Conservation (phyloP, 2,797 vertebrate genomes). For the Microctenopoma steveboyesi region DNA sequence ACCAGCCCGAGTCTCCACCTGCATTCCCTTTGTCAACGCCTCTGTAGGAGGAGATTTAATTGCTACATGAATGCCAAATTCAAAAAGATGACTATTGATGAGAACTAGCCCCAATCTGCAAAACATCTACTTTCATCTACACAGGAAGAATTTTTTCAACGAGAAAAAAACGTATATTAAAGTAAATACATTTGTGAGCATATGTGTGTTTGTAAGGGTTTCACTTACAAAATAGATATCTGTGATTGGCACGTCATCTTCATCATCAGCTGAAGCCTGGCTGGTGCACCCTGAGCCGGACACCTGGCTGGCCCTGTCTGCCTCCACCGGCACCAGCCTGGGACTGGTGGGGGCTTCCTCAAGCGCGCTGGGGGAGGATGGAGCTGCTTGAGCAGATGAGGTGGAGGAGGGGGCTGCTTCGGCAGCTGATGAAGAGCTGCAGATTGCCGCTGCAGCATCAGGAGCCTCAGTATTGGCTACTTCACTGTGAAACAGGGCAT, state of each 20-base stretch:
- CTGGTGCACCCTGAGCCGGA: conserved; percentile 92
- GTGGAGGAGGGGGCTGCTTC: conserved; percentile 55
- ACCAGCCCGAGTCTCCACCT: conserved; percentile 50
- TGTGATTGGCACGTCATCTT: conserved; percentile 89
- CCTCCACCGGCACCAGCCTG: conserved; percentile 76
- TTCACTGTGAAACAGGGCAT: conserved; percentile 61
- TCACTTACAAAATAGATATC: conserved; percentile 97
- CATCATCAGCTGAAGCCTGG: conserved; percentile 94
- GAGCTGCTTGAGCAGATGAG: conserved; percentile 57
- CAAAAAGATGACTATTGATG: conserved; percentile 28
- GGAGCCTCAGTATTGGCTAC: conserved; percentile 35
- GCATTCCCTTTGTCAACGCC: conserved; percentile 51
- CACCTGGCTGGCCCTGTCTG: conserved; percentile 89
- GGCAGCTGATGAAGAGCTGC: conserved; percentile 69
- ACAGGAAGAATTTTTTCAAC: background rate
- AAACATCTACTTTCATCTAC: background rate
- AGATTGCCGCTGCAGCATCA: conserved; percentile 63
- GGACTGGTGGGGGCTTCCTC: conserved; percentile 65
- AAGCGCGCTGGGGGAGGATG: conserved; percentile 43
- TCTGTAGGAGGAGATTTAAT: conserved; percentile 69
- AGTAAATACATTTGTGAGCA: background rate
- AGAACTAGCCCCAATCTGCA: conserved; percentile 24
- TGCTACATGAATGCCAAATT: conserved; percentile 30
- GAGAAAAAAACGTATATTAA: no score
- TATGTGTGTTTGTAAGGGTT: background rate